Base-by-base conservation (phyloP, 1,140 invertebrate genomes). In the Macrobrachium rosenbergii region DNA sequence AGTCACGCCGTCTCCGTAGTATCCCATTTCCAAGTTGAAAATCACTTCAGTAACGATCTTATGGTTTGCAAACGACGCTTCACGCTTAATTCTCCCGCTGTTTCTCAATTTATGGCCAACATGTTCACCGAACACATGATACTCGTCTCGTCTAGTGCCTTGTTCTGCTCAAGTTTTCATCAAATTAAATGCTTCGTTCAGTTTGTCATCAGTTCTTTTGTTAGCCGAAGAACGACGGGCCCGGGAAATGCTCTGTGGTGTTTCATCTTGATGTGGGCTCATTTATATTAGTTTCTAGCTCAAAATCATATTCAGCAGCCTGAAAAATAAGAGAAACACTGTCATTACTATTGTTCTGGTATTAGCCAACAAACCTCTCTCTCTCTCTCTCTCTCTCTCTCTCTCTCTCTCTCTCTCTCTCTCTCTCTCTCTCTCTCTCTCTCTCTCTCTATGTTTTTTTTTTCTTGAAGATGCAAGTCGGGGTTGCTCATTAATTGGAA, bases 21-120 rank as follows among this genome's bases (percentile, higher is more conserved):
- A 16, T 10, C 77, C 77, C 77, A 79, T 60, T 59, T 79, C 77
- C 52, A 79, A 79, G 45, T 79, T 79, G 77, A 79, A 79, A 58
- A 79, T 79, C 19, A 79, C 16, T 58, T 79, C 77, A 79, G 58
- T 79, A 58, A n/a, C n/a, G n/a, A 79, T 79, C 77, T 79, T 79
- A 14, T 79, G 52, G 1, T 79, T 43, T 79, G 77, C 77, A 6
- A 79, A 59, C 58, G 77, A 59, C 58, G 58, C 77, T 58, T 79
- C 77, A 79, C 19, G 77, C 52, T 58, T 79, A 60, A 43, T 79
- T 60, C 52, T 79, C 52, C 52, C 58, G 52, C 77, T 23, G 77
- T 21, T 60, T 58, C 77, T 79, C 52, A 79, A 14, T 79, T 79
- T 79, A 79, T 79, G 77, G 17, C 43, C 77, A 58, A 79, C 45